Percentiles rank a stretch among this genome's conserved stretches.
Conservation (phyloP, 1,140 invertebrate genomes). For the Cepaea nemoralis region DNA sequence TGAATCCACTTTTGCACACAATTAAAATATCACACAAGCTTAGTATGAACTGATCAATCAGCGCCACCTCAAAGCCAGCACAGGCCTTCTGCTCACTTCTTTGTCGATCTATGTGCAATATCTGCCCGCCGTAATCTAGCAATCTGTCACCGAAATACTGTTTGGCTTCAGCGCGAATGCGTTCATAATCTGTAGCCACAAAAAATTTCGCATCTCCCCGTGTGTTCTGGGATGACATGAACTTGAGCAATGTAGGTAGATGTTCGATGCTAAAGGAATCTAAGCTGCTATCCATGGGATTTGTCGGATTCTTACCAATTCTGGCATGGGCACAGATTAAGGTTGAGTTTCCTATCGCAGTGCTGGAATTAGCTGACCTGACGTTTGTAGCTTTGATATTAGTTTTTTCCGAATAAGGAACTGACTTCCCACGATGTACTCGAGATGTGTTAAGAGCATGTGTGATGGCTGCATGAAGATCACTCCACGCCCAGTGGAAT, state of each 20-base stretch:
- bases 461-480: conserved; percentile 33
- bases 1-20: conserved; percentile 45
- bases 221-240: conserved; percentile 34
- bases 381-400: not conserved
- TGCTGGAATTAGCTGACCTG: not conserved
- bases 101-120: conserved; percentile 51
- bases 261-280: conserved; percentile 3
- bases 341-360: not conserved
- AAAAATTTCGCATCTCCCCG: conserved; percentile 40
- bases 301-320: conserved; percentile 47
- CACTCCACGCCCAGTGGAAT: conserved; percentile 25
- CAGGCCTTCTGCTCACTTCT: conserved; percentile 27
- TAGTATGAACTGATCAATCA: conserved; percentile 50
- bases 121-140: conserved; percentile 41
- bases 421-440: conserved; percentile 2
- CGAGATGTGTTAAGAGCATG: not conserved
- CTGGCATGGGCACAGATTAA: conserved; percentile 52
- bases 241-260: conserved; percentile 42
- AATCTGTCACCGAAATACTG: conserved; percentile 34
- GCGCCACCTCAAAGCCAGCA: conserved; percentile 40
- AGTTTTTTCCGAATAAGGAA: conserved; percentile 11
- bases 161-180: conserved; percentile 29
- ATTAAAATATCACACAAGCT: conserved; percentile 50
- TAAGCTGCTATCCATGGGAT: conserved; percentile 42
- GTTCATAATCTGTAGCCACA: conserved; percentile 47